phyloP scores from a whole-genome alignment of 2,888 invertebrate species.

The Rhamnusium bicolor region DNA sequence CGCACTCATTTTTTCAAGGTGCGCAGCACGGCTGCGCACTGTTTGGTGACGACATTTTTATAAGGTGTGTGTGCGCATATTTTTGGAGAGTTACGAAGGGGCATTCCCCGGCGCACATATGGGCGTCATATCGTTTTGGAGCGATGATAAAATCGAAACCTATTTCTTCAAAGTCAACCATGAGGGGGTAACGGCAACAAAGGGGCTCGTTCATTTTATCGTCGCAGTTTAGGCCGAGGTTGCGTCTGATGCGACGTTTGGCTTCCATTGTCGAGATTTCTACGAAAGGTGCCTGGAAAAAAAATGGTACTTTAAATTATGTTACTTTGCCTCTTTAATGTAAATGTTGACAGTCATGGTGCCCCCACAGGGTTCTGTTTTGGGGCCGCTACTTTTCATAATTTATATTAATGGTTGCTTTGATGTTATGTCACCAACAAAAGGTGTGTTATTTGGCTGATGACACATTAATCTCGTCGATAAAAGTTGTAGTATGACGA shows the following conservation, averaged over 20 bases:
- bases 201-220: slow-evolving; percentile 83
- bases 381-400: too few species aligned
- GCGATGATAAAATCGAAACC: slow-evolving; percentile 99
- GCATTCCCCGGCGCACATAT: slow-evolving; percentile 97
- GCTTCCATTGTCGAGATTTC: slow-evolving; percentile 75
- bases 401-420: too few species aligned
- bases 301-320: too few species aligned
- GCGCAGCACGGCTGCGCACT: slow-evolving; percentile 94
- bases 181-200: slow-evolving; percentile 95
- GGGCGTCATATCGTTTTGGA: slow-evolving; percentile 94
- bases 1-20: slow-evolving; percentile 88
- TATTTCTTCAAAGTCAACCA: slow-evolving; percentile 94
- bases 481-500: too few species aligned
- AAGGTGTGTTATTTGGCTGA: too few species aligned
- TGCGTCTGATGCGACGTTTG: slow-evolving; percentile 82
- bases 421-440: too few species aligned
- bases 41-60: slow-evolving; percentile 84
- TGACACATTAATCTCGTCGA: too few species aligned
- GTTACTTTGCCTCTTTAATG: too few species aligned
- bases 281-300: slow-evolving; percentile 75
- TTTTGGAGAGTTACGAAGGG: slow-evolving; percentile 89
- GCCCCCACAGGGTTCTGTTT: too few species aligned
- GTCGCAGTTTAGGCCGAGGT: slow-evolving; percentile 87
- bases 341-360: too few species aligned
- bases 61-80: slow-evolving; percentile 90